Evolutionary conservation across 2,113 vertebrate species (phyloP), one percentile per base, ranked within the genome.

Genomic region (Oceanodroma tethys): DNA sequence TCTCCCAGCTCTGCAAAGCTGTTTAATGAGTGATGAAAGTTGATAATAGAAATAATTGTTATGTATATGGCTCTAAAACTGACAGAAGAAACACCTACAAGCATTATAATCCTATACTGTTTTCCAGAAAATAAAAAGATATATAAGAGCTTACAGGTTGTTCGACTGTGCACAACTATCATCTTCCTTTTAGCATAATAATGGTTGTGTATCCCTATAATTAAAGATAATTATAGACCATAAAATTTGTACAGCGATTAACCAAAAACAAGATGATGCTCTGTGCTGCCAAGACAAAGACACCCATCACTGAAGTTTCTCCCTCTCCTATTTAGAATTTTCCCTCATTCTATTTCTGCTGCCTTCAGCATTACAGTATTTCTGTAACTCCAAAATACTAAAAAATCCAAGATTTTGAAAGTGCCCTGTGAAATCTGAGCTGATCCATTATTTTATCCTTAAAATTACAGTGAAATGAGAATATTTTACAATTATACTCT

Each of bases 141-240:
- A 81, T 13, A 55, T n/a, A 78, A 70, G 40, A 97, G 79, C 71
- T 95, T 74, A 45, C 47, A 56, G 25, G 42, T 93, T 97, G 63
- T 88, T 97, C 42, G 4, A 91, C 90, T 85, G 91, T 67, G 62
- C 87, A 81, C 47, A 97, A 73, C 79, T 96, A 95, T 96, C 84
- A 86, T 98, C 86, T 97, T 97, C 86, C 75, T 93, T 96, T 97
- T 96, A 97, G 74, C 67, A 95, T 97, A 98, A 97, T 97, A 96
- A 82, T 38, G 19, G 76, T 94, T 94, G 72, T 22, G 26, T 92
- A 97, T 84, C 75, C 68, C 91, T 93, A 86, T 79, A 97, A 97
- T 98, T 97, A 98, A 92, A 95, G 84, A 94, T 97, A 98, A 98
- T 98, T 98, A 81, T 56, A 95, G 71, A 75, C 56, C 58, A 36